phyloP scores from a whole-genome alignment of 2,888 invertebrate genomes.

The Bellardia bayeri region DNA sequence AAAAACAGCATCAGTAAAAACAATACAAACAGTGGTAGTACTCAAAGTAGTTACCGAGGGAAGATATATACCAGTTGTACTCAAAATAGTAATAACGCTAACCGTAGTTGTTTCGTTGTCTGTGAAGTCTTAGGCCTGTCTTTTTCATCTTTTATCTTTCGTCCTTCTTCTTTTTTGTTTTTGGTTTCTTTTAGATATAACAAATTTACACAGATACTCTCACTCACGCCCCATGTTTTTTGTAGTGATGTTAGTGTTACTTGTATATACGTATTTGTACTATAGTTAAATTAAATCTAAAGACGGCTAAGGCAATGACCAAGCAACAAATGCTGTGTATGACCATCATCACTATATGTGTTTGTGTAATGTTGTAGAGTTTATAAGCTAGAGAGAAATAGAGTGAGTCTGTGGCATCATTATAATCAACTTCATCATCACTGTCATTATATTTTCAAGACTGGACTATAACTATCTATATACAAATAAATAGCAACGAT shows the following conservation, averaged over 20 bases:
- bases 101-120: constrained; percentile 13
- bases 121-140: constrained; percentile 45
- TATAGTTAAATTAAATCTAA: constrained; percentile 26
- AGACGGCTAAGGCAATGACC: constrained; percentile 66
- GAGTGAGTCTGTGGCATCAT: constrained; percentile 41
- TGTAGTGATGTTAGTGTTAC: background rate
- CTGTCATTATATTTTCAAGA: constrained; percentile 73
- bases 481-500: constrained; percentile 25
- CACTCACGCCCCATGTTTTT: constrained; percentile 34
- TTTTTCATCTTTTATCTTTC: constrained; percentile 61
- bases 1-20: constrained; percentile 49
- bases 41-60: constrained; percentile 21
- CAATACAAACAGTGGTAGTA: constrained; percentile 52
- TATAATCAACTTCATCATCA: constrained; percentile 69
- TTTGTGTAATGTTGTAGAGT: constrained; percentile 21
- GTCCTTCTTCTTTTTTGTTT: constrained; percentile 11
- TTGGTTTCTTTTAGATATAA: background rate
- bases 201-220: constrained; percentile 28
- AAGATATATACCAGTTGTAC: constrained; percentile 14
- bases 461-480: constrained; percentile 11
- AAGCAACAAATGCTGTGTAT: constrained; percentile 30
- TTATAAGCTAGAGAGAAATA: background rate
- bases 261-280: constrained; percentile 32
- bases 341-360: constrained; percentile 23
- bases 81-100: background rate